Conservation (phyloP, 2,888 invertebrate species). For the Melieria omissa region DNA sequence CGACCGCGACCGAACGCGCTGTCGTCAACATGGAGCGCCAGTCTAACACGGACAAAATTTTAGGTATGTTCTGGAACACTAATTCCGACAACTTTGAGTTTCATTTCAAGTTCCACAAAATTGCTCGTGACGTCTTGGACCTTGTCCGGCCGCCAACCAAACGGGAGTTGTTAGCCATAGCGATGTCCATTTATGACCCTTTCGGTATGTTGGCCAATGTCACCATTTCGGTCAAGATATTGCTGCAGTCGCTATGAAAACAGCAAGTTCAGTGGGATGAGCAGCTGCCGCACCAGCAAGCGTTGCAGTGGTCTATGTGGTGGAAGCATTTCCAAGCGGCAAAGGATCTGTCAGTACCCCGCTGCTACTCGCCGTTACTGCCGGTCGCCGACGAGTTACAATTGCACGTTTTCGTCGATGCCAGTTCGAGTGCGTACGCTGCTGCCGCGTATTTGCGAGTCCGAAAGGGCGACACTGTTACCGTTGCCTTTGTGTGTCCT, state of each 20-base stretch:
- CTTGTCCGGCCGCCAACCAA: constrained; percentile 24
- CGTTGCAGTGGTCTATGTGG: background rate
- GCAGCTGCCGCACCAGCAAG: background rate
- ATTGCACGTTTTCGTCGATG: constrained; percentile 20
- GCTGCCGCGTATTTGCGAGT: background rate
- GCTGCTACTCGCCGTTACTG: constrained; percentile 18
- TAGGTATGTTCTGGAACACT: constrained; percentile 6
- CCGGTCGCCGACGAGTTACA: constrained; percentile 5
- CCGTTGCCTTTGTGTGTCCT: background rate
- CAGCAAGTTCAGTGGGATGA: constrained; percentile 35
- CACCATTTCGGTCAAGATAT: constrained; percentile 28
- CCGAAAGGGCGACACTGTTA: background rate
- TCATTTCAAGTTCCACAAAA: background rate
- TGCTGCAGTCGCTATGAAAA: constrained; percentile 38
- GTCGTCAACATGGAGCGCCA: constrained; percentile 7
- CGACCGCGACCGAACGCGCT: background rate
- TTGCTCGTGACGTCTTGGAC: background rate
- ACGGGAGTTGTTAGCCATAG: constrained; percentile 36
- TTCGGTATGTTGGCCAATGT: constrained; percentile 35
- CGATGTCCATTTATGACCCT: constrained; percentile 44
- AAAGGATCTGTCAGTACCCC: constrained; percentile 25
- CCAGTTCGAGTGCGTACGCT: constrained; percentile 1
- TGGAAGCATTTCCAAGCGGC: constrained; percentile 19
- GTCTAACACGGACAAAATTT: constrained; percentile 1
- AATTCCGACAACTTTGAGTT: background rate